Percentiles rank a stretch among this genome's conserved stretches.
Conservation (phyloP, 1,140 invertebrate species). For the Drosophila biarmipes region DNA sequence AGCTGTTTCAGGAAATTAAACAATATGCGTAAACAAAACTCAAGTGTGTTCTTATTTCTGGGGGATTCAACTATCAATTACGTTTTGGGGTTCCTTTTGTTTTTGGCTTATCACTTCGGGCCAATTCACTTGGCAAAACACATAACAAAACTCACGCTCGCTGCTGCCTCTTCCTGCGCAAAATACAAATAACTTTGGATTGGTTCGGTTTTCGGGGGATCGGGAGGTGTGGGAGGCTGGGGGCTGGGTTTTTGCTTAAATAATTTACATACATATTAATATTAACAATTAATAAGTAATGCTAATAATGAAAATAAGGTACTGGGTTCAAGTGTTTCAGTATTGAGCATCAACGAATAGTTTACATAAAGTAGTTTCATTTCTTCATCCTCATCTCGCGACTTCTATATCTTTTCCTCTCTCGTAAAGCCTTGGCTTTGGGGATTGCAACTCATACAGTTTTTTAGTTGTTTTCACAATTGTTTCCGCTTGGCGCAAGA, state of each 20-base stretch:
- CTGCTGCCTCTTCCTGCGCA: constrained; percentile 55
- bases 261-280: constrained; percentile 82
- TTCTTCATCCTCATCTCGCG: constrained; percentile 38
- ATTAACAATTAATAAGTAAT: constrained; percentile 82
- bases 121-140: constrained; percentile 64
- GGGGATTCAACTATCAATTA: constrained; percentile 37
- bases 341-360: constrained; percentile 76
- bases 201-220: constrained; percentile 12
- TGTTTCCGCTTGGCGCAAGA: constrained; percentile 51
- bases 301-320: constrained; percentile 84
- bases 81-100: constrained; percentile 47
- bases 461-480: constrained; percentile 63
- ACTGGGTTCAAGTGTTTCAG: constrained; percentile 82
- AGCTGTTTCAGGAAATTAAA: constrained; percentile 60
- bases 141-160: constrained; percentile 72
- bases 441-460: constrained; percentile 65
- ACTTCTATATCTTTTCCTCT: constrained; percentile 38
- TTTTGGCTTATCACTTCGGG: constrained; percentile 72
- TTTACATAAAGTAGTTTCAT: constrained; percentile 71
- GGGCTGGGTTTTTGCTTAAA: constrained; percentile 54
- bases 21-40: constrained; percentile 57
- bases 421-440: constrained; percentile 48
- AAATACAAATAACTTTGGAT: constrained; percentile 77
- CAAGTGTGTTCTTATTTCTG: constrained; percentile 54
- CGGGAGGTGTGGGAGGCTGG: not conserved